Conservation (phyloP, 2,888 invertebrate genomes). For the Drosophila anomalata region DNA sequence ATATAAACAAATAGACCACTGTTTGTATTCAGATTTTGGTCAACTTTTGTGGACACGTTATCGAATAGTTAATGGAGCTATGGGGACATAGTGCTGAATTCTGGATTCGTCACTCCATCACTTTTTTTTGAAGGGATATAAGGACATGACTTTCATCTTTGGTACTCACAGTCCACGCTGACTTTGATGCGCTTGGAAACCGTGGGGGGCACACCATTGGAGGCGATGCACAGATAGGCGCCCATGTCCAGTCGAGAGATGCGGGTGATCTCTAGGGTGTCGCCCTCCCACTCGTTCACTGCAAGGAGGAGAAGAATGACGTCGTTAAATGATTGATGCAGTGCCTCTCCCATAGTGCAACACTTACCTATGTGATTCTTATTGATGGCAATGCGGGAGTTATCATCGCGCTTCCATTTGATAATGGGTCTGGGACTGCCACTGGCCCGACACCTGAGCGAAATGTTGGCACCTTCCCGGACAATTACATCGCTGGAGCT, state of each 20-base stretch:
- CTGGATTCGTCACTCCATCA: constrained; percentile 55
- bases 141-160: constrained; percentile 21
- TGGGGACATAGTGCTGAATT: constrained; percentile 16
- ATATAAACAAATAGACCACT: constrained; percentile 18
- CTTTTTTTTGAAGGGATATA: constrained; percentile 20
- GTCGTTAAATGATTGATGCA: constrained; percentile 74
- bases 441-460: constrained; percentile 93
- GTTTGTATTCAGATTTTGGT: constrained; percentile 37
- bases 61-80: constrained; percentile 19
- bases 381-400: constrained; percentile 93
- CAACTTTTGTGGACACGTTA: constrained; percentile 29
- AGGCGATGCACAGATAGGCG: constrained; percentile 94
- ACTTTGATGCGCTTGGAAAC: constrained; percentile 97
- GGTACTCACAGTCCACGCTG: constrained; percentile 95
- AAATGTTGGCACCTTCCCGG: constrained; percentile 94
- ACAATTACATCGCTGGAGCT: constrained; percentile 95
- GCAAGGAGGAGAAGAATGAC: constrained; percentile 47
- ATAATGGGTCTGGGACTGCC: constrained; percentile 94
- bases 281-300: constrained; percentile 95
- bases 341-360: constrained; percentile 13
- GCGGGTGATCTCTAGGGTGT: constrained; percentile 91
- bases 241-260: constrained; percentile 96
- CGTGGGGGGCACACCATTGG: constrained; percentile 94
- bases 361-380: constrained; percentile 90
- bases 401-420: constrained; percentile 96